Percentiles rank a stretch among this genome's conserved stretches.
Evolutionary conservation across 2,113 vertebrate species (phyloP).

Genomic region (Hemiprocne comata): DNA sequence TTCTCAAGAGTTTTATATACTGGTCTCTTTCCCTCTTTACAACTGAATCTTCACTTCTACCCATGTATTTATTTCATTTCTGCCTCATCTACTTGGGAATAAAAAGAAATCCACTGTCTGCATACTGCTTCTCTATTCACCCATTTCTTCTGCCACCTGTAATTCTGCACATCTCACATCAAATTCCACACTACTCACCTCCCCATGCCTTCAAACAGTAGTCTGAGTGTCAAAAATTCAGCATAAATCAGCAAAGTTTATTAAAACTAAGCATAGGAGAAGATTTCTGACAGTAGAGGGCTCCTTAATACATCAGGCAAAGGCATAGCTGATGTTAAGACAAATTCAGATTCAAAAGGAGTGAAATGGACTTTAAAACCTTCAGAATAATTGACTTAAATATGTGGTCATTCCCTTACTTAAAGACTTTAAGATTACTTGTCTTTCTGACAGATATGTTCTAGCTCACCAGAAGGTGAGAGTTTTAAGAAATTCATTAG

Average conservation of each 20-base stretch:
- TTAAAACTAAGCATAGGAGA: slow-evolving; percentile 4
- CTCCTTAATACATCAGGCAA: slow-evolving; percentile 61
- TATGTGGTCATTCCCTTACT: not conserved
- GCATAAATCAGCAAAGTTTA: not conserved
- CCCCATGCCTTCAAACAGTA: not conserved
- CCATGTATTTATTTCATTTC: not conserved
- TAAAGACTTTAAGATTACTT: not conserved
- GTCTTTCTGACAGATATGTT: not conserved
- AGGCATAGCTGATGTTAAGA: not conserved
- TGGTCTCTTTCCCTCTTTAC: not conserved
- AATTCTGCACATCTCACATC: not conserved
- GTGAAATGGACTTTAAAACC: not conserved
- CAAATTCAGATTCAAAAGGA: not conserved
- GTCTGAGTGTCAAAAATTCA: not conserved
- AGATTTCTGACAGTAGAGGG: slow-evolving; percentile 64
- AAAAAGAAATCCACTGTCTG: not conserved
- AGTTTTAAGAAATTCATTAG: not conserved
- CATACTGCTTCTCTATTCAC: not conserved
- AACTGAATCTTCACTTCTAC: not conserved
- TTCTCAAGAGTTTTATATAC: not conserved
- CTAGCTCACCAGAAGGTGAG: not conserved
- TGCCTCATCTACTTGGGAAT: not conserved
- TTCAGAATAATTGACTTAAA: not conserved
- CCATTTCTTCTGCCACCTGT: not conserved
- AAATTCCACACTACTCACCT: not conserved